Evolutionary conservation across 1,140 invertebrate genomes (phyloP), one percentile per base, ranked within the genome.

Genomic region (Andrena cerasifolii): DNA sequence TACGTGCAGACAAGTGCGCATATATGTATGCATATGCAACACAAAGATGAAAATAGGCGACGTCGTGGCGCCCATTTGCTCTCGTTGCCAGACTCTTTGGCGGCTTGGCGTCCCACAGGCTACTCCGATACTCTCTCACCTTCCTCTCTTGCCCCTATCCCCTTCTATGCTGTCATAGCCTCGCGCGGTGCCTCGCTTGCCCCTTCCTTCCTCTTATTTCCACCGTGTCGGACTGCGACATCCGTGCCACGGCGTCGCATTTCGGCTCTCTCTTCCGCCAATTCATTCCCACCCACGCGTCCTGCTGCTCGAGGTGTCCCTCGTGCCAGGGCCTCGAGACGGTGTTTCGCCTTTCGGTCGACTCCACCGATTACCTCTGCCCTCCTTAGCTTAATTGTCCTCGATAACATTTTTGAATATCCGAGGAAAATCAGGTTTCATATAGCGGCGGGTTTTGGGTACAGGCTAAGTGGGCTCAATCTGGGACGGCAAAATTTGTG

Each of bases 81-180:
- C 84, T 84, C 85, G 78, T 86, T 86, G 86, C 88, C 89, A 90
- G 89, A 90, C 89, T 89, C 88, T 88, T 88, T 85, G 89, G 88
- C 89, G 89, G 84, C 84, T 79, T 56, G 87, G 81, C 88, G 87
- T 87, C 87, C 83, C 74, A 87, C 85, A 79, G 85, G 84, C 82
- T 88, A 82, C 79, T 79, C 76, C 78, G 33, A 66, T 74, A 21
- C 24, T 47, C 47, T 61, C 26, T 56, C 24, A 14, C 47, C 24
- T 47, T 40, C 54, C 26, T 56, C 24, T 18, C 47, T 28, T 58
- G 14, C 16, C 36, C 8, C n/a, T 26, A 1, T 28, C 14, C 3
- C 18, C 31, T 8, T n/a, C 24, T n/a, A n/a, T 18, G 24, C 24
- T 28, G 14, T 63, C 24, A 5, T 14, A n/a, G 16, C 16, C 28